Percentiles rank a stretch among this genome's conserved stretches.
Evolutionary conservation across 53 echinoderm and acorn worm species (phyloP).

Genomic region (Astropecten irregularis): DNA sequence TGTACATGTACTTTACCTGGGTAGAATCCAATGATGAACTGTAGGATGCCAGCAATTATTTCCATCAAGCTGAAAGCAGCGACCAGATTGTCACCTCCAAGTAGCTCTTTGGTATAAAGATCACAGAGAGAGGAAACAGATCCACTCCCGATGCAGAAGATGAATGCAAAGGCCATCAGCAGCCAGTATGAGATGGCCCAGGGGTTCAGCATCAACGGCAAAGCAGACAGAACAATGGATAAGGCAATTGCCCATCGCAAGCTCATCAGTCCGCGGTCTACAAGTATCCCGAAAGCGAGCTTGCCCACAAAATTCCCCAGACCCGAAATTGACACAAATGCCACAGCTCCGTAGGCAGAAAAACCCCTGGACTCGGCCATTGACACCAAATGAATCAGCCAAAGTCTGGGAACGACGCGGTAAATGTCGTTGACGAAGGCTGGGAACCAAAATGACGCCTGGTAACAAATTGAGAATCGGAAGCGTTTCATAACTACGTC

Average conservation of each 20-base stretch:
- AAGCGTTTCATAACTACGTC: neutral
- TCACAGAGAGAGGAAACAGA: neutral
- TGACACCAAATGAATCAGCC: neutral
- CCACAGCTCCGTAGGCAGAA: neutral
- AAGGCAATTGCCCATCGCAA: neutral
- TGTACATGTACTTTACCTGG: neutral
- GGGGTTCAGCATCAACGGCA: neutral
- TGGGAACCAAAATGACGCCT: neutral
- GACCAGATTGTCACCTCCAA: neutral
- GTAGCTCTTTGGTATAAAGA: neutral
- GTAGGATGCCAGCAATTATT: neutral
- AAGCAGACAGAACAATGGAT: neutral
- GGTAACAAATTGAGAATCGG: neutral
- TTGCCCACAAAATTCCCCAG: neutral
- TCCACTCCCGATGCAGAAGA: neutral
- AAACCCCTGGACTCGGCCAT: neutral
- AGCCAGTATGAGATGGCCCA: neutral
- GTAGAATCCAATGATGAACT: neutral
- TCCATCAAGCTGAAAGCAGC: neutral
- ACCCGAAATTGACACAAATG: neutral
- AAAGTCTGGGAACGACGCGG: neutral
- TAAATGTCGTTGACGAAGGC: neutral
- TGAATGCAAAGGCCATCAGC: neutral
- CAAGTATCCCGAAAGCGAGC: neutral
- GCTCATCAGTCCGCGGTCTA: neutral